Evolutionary conservation across 2,888 invertebrate species (phyloP).

Genomic region (Hydropsyche betteni): DNA sequence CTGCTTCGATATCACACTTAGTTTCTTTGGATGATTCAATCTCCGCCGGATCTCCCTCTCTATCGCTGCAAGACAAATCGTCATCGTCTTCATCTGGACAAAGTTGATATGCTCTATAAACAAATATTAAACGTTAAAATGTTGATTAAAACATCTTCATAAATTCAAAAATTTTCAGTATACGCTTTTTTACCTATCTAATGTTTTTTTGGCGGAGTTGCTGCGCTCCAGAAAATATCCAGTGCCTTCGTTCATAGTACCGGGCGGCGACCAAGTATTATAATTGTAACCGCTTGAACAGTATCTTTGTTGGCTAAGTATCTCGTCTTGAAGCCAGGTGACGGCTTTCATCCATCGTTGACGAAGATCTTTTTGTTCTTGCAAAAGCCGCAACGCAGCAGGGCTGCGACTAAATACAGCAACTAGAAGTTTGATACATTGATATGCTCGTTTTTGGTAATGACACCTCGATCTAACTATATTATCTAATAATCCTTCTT

Average conservation of each 20-base stretch:
- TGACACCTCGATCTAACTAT: slow-evolving; percentile 92
- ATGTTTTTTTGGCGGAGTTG: slow-evolving; percentile 89
- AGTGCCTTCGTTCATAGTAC: slow-evolving; percentile 94
- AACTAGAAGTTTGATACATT: slow-evolving; percentile 95
- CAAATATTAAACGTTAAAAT: background rate
- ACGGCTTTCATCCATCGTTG: slow-evolving; percentile 90
- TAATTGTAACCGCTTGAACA: slow-evolving; percentile 78
- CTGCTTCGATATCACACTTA: slow-evolving; percentile 27
- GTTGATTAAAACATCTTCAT: background rate
- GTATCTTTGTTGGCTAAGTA: slow-evolving; percentile 75
- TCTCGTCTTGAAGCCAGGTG: slow-evolving; percentile 94
- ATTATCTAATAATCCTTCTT: slow-evolving; percentile 93
- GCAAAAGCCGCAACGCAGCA: slow-evolving; percentile 81
- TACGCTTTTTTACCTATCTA: slow-evolving; percentile 58
- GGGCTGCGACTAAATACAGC: slow-evolving; percentile 87
- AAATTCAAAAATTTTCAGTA: background rate
- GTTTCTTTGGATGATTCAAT: slow-evolving; percentile 27
- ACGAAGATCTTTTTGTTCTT: slow-evolving; percentile 79
- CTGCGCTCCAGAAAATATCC: slow-evolving; percentile 95
- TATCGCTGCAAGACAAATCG: slow-evolving; percentile 53
- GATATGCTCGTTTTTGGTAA: slow-evolving; percentile 96
- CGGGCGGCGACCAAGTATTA: slow-evolving; percentile 93
- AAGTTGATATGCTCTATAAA: slow-evolving; percentile 61
- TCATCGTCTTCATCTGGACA: slow-evolving; percentile 66
- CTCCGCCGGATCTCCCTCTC: slow-evolving; percentile 41